Percentiles rank a stretch among this genome's conserved stretches.
Conservation (phyloP, 1,140 invertebrate genomes). For the Drosophila bocki region DNA sequence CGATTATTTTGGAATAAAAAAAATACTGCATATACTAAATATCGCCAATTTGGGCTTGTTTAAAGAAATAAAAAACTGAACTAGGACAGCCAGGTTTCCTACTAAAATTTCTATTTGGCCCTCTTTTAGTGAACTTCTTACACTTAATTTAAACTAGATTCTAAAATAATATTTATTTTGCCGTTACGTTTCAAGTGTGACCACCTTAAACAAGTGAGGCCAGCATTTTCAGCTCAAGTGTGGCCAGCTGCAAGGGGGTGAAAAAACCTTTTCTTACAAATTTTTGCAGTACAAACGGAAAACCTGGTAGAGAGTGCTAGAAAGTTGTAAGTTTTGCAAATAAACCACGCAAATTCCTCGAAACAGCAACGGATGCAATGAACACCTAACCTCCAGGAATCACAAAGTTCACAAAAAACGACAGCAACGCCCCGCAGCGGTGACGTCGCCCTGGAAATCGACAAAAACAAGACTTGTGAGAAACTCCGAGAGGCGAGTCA, state of each 20-base stretch:
- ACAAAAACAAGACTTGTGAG: conserved; percentile 64
- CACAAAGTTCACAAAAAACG: conserved; percentile 1
- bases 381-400: neutral
- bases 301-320: conserved; percentile 13
- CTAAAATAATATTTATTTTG: too few relatives aligned
- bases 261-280: neutral
- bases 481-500: conserved; percentile 43
- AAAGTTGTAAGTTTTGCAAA: conserved; percentile 50
- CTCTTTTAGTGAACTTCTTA: too few relatives aligned
- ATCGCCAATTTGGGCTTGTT: neutral
- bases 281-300: conserved; percentile 5
- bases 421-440: conserved; percentile 28
- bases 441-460: conserved; percentile 49
- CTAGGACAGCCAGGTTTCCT: too few relatives aligned
- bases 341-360: conserved; percentile 21
- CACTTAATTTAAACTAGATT: too few relatives aligned
- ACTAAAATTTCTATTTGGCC: too few relatives aligned
- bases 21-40: neutral
- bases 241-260: neutral
- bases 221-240: neutral
- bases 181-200: neutral
- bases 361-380: neutral
- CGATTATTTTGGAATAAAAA: neutral
- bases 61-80: too few relatives aligned
- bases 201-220: neutral